Conservation (phyloP, 2,888 invertebrate genomes). For the Pegoplata infirma region DNA sequence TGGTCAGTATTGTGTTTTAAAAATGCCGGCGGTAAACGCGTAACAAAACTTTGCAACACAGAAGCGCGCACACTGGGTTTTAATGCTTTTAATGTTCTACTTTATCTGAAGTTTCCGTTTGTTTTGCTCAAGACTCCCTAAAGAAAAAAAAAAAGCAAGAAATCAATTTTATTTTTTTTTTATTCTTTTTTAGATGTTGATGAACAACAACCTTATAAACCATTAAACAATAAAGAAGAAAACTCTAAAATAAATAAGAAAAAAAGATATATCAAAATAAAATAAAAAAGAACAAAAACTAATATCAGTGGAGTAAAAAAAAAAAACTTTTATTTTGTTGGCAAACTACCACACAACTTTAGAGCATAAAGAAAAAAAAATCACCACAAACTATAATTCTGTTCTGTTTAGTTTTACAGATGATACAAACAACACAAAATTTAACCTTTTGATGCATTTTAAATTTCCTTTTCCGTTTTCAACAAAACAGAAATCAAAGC, state of each 20-base stretch:
- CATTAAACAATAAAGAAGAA: background rate
- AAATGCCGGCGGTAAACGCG: conserved; percentile 75
- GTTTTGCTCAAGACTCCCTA: conserved; percentile 1
- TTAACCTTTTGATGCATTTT: conserved; percentile 20
- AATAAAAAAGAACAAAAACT: background rate
- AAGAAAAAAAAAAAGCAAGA: background rate
- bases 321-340: conserved; percentile 29
- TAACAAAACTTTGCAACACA: conserved; percentile 51
- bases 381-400: background rate
- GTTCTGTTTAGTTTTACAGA: conserved; percentile 3
- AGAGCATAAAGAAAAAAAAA: too few species aligned
- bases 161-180: background rate
- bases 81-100: conserved; percentile 23
- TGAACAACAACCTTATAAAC: conserved; percentile 16
- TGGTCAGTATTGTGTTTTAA: conserved; percentile 31
- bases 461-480: conserved; percentile 41
- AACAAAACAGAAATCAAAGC: conserved; percentile 6
- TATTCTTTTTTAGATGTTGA: conserved; percentile 9
- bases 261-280: too few species aligned
- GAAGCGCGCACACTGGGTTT: conserved; percentile 32
- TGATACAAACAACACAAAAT: too few species aligned
- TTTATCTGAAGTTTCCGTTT: conserved; percentile 30
- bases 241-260: conserved; percentile 8
- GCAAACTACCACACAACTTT: background rate
- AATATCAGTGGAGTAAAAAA: background rate